These are phyloP conservation scores for Pangasius mekongensis DNA, from an alignment of 2,797 vertebrate species.

Conservation along the genomic window DNA sequence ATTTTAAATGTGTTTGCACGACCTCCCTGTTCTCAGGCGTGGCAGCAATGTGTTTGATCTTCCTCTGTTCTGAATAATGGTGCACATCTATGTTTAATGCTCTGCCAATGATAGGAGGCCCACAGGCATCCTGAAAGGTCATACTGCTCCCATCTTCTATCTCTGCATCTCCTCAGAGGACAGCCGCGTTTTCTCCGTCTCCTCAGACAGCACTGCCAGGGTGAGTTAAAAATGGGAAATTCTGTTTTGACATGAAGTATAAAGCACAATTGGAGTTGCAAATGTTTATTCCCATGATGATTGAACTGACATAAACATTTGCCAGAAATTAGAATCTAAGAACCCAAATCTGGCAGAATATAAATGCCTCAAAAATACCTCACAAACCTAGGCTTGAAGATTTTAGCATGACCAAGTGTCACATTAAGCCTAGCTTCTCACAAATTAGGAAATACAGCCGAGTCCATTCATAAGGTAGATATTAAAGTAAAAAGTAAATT, in stretches of 20 bases:
- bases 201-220: conserved; percentile 72
- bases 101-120: conserved; percentile 68
- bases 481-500: neutral
- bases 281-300: neutral
- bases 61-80: neutral
- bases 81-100: conserved; percentile 31
- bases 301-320: neutral
- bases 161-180: conserved; percentile 73
- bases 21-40: neutral
- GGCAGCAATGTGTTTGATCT: neutral
- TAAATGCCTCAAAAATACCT: neutral
- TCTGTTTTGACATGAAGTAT: neutral
- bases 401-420: neutral
- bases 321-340: neutral
- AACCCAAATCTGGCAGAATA: neutral
- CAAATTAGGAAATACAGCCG: neutral
- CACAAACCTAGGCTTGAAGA: neutral
- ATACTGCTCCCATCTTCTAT: conserved; percentile 69
- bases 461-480: neutral
- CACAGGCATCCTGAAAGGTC: conserved; percentile 76
- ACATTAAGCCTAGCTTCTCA: neutral
- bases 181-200: conserved; percentile 74
- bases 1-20: neutral
- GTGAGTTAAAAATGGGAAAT: conserved; percentile 56
- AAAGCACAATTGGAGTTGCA: neutral